phyloP scores from a whole-genome alignment of 2,113 vertebrate genomes.

The Echinops telfairi region DNA sequence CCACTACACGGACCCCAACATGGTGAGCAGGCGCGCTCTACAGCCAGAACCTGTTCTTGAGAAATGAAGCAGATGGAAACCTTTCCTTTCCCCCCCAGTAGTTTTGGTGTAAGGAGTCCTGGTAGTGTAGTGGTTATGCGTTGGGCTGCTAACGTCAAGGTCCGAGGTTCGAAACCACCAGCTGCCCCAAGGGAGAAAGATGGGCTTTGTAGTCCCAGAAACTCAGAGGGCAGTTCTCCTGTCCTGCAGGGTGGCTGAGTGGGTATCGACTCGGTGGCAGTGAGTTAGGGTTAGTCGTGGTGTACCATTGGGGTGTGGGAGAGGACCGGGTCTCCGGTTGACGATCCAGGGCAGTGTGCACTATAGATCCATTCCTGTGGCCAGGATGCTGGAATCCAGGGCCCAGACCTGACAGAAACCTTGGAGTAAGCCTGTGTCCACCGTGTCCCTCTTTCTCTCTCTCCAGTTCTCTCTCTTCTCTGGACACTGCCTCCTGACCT shows the following conservation, averaged over 20 bases:
- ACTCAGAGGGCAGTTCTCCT: no score
- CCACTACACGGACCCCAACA: conserved; percentile 90
- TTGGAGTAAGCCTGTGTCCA: background rate
- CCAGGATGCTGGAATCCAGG: background rate
- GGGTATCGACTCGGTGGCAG: no score
- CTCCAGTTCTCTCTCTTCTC: conserved; percentile 91
- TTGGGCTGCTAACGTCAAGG: no score
- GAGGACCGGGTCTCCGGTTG: background rate
- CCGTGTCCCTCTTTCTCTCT: background rate
- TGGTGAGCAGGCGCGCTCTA: conserved; percentile 85
- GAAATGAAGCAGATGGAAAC: background rate
- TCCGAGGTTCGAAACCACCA: no score
- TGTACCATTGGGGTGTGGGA: background rate
- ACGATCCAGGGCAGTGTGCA: background rate
- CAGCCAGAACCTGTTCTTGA: rapidly evolving
- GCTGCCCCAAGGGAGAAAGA: no score
- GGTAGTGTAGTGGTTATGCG: no score
- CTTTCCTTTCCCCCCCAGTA: background rate
- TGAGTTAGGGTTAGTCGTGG: background rate
- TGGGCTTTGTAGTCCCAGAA: no score
- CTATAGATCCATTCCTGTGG: background rate
- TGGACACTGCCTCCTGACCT: conserved; percentile 87
- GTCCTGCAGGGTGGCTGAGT: no score
- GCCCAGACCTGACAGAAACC: rapidly evolving
- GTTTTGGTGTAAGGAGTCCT: no score